A percentile compares a stretch with the other conserved stretches of the same genome.
These are phyloP conservation scores for Sebastes umbrosus DNA, from an alignment of 2,797 vertebrate species.

Conservation along the genomic window DNA sequence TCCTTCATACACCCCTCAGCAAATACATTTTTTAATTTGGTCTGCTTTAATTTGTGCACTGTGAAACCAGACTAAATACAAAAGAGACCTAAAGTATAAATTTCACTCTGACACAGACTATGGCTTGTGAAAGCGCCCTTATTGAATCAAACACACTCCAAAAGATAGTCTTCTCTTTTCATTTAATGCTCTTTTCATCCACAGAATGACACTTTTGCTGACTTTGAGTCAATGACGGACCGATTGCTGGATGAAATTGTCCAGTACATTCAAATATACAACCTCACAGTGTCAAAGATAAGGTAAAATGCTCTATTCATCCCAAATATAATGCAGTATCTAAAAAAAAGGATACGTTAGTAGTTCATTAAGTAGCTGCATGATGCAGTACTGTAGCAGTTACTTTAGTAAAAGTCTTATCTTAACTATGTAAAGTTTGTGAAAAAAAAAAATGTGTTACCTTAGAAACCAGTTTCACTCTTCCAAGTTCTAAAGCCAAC, in stretches of 20 bases:
- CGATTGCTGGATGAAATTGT: constrained; percentile 97
- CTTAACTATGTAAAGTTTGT: neutral
- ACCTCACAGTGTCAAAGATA: constrained; percentile 95
- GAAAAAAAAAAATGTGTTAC: neutral
- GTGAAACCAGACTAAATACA: too few relatives aligned
- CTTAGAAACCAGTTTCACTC: neutral
- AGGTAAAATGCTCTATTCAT: constrained; percentile 82
- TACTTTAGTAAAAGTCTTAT: neutral
- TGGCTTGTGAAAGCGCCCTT: too few relatives aligned
- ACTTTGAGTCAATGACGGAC: constrained; percentile 99
- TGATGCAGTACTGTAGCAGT: neutral
- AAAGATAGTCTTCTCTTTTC: neutral
- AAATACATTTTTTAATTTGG: rapidly evolving
- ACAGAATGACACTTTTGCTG: constrained; percentile 99
- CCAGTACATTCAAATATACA: constrained; percentile 99
- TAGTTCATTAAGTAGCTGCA: neutral
- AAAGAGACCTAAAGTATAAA: too few relatives aligned
- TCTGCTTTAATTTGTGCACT: too few relatives aligned
- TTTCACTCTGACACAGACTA: too few relatives aligned
- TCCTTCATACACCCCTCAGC: too few relatives aligned
- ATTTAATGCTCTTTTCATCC: constrained; percentile 54
- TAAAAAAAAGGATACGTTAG: neutral
- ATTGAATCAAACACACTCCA: neutral
- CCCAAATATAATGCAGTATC: neutral
- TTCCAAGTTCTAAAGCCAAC: neutral